Conservation (phyloP, 2,113 vertebrate genomes). For the Mesitornis unicolor region DNA sequence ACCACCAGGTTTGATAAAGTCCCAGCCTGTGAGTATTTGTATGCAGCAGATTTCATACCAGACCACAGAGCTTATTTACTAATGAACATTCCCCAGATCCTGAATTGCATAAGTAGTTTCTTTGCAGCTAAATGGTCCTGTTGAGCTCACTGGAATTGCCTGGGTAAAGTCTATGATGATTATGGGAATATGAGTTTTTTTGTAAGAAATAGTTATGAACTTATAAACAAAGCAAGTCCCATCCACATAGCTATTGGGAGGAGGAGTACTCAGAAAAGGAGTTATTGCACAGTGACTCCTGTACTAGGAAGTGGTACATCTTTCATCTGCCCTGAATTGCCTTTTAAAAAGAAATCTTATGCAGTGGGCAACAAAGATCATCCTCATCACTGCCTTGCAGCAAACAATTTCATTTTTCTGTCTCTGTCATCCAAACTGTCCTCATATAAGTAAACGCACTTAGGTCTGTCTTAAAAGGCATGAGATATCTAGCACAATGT, state of each 20-base stretch:
- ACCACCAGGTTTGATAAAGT: not conserved
- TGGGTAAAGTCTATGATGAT: not conserved
- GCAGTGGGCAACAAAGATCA: not conserved
- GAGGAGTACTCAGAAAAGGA: not conserved
- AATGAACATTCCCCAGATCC: not conserved
- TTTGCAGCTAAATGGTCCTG: not conserved
- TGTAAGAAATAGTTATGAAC: not conserved
- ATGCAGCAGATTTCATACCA: not conserved
- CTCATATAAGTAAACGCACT: not conserved
- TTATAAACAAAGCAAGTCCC: not conserved
- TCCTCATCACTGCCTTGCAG: not conserved
- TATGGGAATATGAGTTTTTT: not conserved
- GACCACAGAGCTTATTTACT: accelerated
- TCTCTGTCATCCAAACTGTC: not conserved
- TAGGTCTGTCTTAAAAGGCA: not conserved
- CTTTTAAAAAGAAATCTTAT: not conserved
- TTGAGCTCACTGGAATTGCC: not conserved
- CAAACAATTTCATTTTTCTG: not conserved
- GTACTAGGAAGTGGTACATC: accelerated
- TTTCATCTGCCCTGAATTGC: not conserved
- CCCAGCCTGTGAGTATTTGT: not conserved
- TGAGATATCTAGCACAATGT: not conserved
- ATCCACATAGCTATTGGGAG: not conserved
- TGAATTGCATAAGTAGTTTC: not conserved
- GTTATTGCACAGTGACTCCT: not conserved